These are phyloP conservation scores for Bombus fervidus DNA, from an alignment of 1,140 invertebrate species.

Conservation along the genomic window DNA sequence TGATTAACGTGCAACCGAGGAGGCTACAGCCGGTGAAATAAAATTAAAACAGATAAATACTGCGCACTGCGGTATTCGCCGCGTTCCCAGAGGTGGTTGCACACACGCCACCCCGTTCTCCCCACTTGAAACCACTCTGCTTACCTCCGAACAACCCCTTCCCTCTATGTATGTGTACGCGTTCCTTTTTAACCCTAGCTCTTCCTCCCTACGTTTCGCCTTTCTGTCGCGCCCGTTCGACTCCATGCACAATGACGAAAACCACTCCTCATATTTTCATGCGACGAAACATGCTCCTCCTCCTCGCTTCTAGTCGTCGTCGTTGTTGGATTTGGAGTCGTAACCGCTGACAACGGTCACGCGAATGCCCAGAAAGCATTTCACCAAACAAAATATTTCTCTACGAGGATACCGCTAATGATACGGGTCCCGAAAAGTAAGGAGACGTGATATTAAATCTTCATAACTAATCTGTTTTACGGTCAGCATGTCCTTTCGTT, in stretches of 20 bases:
- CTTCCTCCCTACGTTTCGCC: neutral
- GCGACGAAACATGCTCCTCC: neutral
- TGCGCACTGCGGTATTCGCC: conserved; percentile 60
- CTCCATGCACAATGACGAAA: conserved; percentile 31
- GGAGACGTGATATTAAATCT: conserved; percentile 12
- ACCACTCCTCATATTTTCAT: conserved; percentile 21
- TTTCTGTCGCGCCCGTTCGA: conserved; percentile 20
- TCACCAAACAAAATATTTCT: conserved; percentile 45
- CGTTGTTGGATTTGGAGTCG: neutral
- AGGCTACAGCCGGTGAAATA: conserved; percentile 50
- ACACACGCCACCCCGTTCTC: conserved; percentile 22
- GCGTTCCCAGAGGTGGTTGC: conserved; percentile 47
- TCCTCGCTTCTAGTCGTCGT: no score
- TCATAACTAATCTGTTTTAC: neutral
- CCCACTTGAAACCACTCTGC: conserved; percentile 38
- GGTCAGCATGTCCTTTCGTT: neutral
- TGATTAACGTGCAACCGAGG: conserved; percentile 54
- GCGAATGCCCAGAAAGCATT: conserved; percentile 13
- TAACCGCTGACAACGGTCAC: neutral
- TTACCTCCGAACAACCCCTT: conserved; percentile 15
- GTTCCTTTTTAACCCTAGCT: conserved; percentile 14
- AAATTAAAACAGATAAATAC: conserved; percentile 65
- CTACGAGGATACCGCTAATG: conserved; percentile 25
- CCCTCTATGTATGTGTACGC: neutral
- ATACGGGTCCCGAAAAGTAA: neutral